Evolutionary conservation across 2,888 invertebrate species (phyloP).

Genomic region (Stenichneumon culpator): DNA sequence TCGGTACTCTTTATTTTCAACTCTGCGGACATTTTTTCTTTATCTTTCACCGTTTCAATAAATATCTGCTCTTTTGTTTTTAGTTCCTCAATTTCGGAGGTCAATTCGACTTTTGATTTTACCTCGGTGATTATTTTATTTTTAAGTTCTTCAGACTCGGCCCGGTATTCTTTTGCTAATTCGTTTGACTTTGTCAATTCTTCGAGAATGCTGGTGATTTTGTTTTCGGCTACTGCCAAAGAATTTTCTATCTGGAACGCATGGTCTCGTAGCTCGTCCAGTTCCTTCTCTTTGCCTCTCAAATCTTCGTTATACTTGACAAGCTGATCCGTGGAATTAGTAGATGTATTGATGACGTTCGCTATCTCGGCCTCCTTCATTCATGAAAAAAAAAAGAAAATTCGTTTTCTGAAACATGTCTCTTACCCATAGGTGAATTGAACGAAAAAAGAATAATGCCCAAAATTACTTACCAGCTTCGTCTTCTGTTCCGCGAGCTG

Average conservation of each 20-base stretch:
- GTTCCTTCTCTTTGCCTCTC: slow-evolving; percentile 82
- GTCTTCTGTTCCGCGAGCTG: slow-evolving; percentile 87
- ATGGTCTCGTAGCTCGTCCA: slow-evolving; percentile 78
- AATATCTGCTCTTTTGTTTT: slow-evolving; percentile 73
- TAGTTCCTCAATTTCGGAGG: slow-evolving; percentile 63
- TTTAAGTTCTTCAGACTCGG: slow-evolving; percentile 73
- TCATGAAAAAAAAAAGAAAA: neutral
- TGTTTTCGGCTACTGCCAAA: slow-evolving; percentile 73
- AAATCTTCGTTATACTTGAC: slow-evolving; percentile 83
- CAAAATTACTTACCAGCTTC: slow-evolving; percentile 84
- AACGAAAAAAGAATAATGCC: neutral
- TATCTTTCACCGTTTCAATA: slow-evolving; percentile 61
- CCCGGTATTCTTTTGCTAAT: slow-evolving; percentile 70
- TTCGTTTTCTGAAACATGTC: slow-evolving; percentile 10
- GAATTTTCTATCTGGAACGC: slow-evolving; percentile 75
- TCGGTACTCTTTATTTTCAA: slow-evolving; percentile 85
- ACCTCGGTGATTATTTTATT: slow-evolving; percentile 72
- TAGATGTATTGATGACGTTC: slow-evolving; percentile 87
- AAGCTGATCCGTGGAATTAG: slow-evolving; percentile 86
- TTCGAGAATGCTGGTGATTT: slow-evolving; percentile 64
- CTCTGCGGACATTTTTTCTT: slow-evolving; percentile 86
- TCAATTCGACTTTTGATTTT: slow-evolving; percentile 69
- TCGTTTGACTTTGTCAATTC: slow-evolving; percentile 72
- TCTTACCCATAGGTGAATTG: neutral
- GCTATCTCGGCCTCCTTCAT: slow-evolving; percentile 87